Evolutionary conservation across 2,888 invertebrate genomes (phyloP).

Genomic region (Gortyna flavago): DNA sequence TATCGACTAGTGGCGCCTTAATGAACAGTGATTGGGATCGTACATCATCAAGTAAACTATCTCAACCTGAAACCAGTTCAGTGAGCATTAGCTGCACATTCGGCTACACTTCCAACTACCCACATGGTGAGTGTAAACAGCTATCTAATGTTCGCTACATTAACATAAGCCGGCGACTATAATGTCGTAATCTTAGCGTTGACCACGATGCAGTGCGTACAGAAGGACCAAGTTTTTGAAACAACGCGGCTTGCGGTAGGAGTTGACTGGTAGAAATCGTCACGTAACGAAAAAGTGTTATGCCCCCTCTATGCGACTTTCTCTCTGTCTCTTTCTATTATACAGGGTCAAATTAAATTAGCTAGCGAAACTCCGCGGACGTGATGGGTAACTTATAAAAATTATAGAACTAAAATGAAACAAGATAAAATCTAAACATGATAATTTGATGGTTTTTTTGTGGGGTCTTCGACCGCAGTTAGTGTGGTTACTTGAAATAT

Average conservation of each 20-base stretch:
- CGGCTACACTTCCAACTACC: slow-evolving; percentile 22
- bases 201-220: not conserved
- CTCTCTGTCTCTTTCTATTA: not conserved
- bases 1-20: too few species aligned
- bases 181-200: slow-evolving; percentile 45
- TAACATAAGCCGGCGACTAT: slow-evolving; percentile 59
- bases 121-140: slow-evolving; percentile 55
- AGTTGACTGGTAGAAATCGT: not conserved
- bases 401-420: too few species aligned
- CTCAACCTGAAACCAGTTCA: slow-evolving; percentile 18
- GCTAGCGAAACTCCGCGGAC: too few species aligned
- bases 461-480: too few species aligned
- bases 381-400: too few species aligned
- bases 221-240: slow-evolving; percentile 33
- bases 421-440: too few species aligned
- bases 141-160: slow-evolving; percentile 55
- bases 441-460: too few species aligned
- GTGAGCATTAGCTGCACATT: not conserved
- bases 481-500: too few species aligned
- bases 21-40: not conserved
- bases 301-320: not conserved
- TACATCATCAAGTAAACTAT: slow-evolving; percentile 22
- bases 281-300: not conserved
- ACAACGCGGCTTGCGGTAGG: not conserved
- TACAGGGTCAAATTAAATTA: too few species aligned